phyloP scores from a whole-genome alignment of 2,888 invertebrate species.

The Tromatobia lineatoria region DNA sequence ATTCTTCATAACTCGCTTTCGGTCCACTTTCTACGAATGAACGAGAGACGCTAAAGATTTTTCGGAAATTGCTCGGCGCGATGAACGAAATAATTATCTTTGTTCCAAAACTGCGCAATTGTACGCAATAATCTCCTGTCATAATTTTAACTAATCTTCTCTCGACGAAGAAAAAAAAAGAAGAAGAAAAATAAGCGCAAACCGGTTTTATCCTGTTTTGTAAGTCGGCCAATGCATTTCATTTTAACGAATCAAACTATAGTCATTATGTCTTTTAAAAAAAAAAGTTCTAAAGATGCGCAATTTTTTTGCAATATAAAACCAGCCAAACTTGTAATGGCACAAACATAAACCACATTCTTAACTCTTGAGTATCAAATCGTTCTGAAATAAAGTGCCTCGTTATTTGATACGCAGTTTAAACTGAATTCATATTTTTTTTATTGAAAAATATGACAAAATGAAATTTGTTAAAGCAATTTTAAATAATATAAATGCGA shows the following conservation, averaged over 20 bases:
- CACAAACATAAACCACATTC: neutral
- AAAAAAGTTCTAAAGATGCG: neutral
- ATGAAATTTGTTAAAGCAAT: too few relatives aligned
- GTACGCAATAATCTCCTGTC: neutral
- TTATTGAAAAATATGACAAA: too few relatives aligned
- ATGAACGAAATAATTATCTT: neutral
- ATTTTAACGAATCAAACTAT: neutral
- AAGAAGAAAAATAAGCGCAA: too few relatives aligned
- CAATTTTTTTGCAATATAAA: too few relatives aligned
- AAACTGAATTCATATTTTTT: too few relatives aligned
- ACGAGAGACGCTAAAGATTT: slow-evolving; percentile 22
- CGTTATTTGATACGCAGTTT: neutral
- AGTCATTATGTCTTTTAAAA: neutral
- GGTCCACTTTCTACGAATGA: slow-evolving; percentile 16
- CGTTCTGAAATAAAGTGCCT: neutral
- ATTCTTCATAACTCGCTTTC: slow-evolving; percentile 22
- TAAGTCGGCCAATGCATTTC: neutral
- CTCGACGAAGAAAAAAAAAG: neutral
- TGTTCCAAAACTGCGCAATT: neutral
- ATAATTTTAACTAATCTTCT: neutral
- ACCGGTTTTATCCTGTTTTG: neutral
- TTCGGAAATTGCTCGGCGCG: neutral
- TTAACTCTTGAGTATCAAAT: neutral
- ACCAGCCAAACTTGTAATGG: neutral
- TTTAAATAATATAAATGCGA: too few relatives aligned